Evolutionary conservation across 2,113 vertebrate genomes (phyloP).

Genomic region (Nothobranchius furzeri): DNA sequence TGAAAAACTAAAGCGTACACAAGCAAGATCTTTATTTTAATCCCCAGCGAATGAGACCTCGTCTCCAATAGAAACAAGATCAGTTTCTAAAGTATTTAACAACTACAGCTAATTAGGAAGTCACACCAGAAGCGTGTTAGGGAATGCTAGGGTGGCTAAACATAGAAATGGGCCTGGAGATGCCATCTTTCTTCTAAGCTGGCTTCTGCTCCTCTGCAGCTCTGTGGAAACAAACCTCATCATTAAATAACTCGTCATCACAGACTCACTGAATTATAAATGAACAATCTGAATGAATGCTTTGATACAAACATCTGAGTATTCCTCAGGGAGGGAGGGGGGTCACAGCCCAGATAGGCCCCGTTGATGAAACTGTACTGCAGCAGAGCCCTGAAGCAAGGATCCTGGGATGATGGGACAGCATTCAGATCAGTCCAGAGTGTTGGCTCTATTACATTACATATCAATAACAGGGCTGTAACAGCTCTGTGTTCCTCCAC

Average conservation of each 20-base stretch:
- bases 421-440: neutral
- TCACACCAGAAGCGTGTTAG: constrained; percentile 2
- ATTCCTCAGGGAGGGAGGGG: constrained; percentile 76
- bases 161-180: neutral
- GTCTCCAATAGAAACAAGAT: constrained; percentile 20
- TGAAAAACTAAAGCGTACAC: constrained; percentile 11
- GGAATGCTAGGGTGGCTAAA: neutral
- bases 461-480: too few species aligned
- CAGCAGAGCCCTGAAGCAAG: constrained; percentile 86
- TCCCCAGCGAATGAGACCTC: too few species aligned
- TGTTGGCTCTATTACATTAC: too few species aligned
- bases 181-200: neutral
- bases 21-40: constrained; percentile 41
- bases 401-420: constrained; percentile 77
- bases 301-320: constrained; percentile 37
- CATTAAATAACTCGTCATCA: neutral
- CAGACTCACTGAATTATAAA: too few species aligned
- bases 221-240: constrained; percentile 25
- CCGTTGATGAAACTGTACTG: constrained; percentile 85
- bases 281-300: neutral
- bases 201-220: constrained; percentile 23
- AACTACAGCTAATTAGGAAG: neutral
- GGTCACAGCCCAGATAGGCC: constrained; percentile 88
- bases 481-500: neutral
- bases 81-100: neutral